phyloP scores from a whole-genome alignment of 2,888 invertebrate genomes.

The Habrosyne pyritoides region DNA sequence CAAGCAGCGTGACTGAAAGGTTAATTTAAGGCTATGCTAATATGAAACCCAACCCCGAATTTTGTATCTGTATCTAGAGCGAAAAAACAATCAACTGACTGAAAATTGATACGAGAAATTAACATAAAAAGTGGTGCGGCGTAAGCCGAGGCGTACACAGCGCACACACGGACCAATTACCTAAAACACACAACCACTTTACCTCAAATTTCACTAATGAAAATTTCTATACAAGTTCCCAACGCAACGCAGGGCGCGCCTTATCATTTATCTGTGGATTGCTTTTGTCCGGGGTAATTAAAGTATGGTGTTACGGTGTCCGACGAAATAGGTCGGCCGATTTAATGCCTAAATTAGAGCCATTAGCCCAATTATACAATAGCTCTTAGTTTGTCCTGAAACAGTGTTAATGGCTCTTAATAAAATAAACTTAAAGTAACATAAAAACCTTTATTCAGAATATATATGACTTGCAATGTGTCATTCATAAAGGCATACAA shows the following conservation, averaged over 20 bases:
- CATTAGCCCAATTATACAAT: slow-evolving; percentile 12
- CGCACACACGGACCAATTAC: slow-evolving; percentile 76
- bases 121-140: slow-evolving; percentile 61
- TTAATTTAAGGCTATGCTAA: too few species aligned
- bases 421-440: background rate
- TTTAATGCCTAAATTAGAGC: slow-evolving; percentile 13
- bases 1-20: background rate
- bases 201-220: slow-evolving; percentile 80
- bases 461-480: background rate
- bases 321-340: slow-evolving; percentile 17
- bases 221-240: slow-evolving; percentile 65
- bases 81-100: slow-evolving; percentile 32
- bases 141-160: slow-evolving; percentile 56
- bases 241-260: slow-evolving; percentile 59
- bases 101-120: slow-evolving; percentile 60
- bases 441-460: background rate
- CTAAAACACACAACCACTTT: slow-evolving; percentile 77
- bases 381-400: background rate
- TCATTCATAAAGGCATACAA: background rate
- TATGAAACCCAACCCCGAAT: background rate
- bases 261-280: slow-evolving; percentile 76
- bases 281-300: slow-evolving; percentile 66
- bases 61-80: slow-evolving; percentile 20
- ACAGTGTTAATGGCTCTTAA: background rate
- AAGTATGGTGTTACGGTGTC: slow-evolving; percentile 49